A percentile compares a stretch with the other conserved stretches of the same genome.
These are phyloP conservation scores for Raja brachyura DNA, from an alignment of 2,113 vertebrate species.

Conservation along the genomic window DNA sequence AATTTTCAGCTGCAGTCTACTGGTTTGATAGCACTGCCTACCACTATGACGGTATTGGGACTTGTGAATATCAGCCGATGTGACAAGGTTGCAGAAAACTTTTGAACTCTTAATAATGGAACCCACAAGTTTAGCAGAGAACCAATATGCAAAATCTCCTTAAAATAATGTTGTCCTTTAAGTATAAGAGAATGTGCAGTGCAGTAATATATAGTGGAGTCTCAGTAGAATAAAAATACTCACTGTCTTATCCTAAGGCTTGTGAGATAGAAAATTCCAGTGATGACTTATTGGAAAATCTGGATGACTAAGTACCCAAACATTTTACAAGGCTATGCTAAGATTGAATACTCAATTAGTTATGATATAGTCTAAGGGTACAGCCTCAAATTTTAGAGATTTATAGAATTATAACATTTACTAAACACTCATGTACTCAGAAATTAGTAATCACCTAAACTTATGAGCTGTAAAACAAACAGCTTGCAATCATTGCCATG, in stretches of 20 bases:
- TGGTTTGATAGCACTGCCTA: background rate
- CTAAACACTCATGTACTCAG: background rate
- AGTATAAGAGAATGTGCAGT: background rate
- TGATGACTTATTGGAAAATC: background rate
- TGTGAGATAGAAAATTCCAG: background rate
- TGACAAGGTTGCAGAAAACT: background rate
- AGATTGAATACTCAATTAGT: background rate
- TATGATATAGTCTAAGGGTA: background rate
- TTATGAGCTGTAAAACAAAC: background rate
- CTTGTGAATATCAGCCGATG: background rate
- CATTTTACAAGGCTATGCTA: background rate
- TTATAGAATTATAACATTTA: background rate
- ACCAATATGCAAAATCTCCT: background rate
- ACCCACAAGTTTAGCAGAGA: background rate
- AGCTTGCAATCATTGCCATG: background rate
- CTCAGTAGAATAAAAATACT: background rate
- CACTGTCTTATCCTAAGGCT: background rate
- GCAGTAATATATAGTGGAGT: no score
- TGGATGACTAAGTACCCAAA: background rate
- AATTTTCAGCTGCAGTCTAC: background rate
- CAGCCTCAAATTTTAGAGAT: background rate
- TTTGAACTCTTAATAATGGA: conserved; percentile 9
- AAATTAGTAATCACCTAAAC: background rate
- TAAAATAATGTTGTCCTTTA: background rate
- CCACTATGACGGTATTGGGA: background rate